These are phyloP conservation scores for Otolemur garnettii DNA, from an alignment of 2,113 vertebrate species.

Conservation along the genomic window DNA sequence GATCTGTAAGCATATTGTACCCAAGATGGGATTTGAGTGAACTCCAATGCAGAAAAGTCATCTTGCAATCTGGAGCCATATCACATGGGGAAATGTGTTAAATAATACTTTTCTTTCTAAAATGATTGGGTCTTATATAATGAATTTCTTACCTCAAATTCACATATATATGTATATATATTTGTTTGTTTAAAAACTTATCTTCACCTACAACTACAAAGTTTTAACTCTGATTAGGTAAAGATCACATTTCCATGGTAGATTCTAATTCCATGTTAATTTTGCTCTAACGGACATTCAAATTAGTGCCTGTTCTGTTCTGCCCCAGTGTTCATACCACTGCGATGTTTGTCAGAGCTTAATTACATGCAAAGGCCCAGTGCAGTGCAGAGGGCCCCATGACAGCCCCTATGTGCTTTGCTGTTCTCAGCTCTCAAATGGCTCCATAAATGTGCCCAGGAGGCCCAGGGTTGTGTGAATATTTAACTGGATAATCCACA, in stretches of 20 bases:
- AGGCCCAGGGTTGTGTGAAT: background rate
- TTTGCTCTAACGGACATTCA: background rate
- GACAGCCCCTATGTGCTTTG: background rate
- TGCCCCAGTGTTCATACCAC: accelerated
- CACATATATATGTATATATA: background rate
- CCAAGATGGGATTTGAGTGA: conserved; percentile 76
- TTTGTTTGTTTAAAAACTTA: background rate
- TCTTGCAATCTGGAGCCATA: conserved; percentile 77
- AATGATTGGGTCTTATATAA: conserved; percentile 60
- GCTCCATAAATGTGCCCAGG: background rate
- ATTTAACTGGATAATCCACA: background rate
- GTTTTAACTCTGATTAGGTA: background rate
- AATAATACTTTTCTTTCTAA: conserved; percentile 72
- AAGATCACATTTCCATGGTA: background rate
- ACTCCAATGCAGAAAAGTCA: conserved; percentile 80
- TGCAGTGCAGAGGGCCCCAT: background rate
- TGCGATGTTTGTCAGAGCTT: accelerated
- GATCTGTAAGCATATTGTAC: conserved; percentile 75
- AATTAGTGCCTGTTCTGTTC: accelerated
- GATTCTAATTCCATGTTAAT: background rate
- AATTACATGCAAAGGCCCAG: background rate
- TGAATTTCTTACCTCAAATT: conserved; percentile 55
- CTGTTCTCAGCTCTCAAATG: background rate
- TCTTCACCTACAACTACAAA: background rate
- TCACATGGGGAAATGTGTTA: conserved; percentile 73